Percentiles rank a stretch among this genome's conserved stretches.
Conservation (phyloP, 2,888 invertebrate species). For the Ctenicera cuprea region DNA sequence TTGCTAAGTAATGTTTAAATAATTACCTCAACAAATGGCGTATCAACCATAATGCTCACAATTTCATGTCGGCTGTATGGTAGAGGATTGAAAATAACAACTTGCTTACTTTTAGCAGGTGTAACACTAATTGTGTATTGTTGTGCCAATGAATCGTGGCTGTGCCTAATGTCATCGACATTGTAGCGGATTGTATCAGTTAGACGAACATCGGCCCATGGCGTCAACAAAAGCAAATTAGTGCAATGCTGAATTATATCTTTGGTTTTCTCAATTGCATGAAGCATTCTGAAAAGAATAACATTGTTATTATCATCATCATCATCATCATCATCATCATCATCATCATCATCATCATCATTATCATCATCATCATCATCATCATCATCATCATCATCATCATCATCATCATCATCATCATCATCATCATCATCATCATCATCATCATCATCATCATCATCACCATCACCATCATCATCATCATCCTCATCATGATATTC, state of each 20-base stretch:
- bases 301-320: too few species aligned
- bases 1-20: too few species aligned
- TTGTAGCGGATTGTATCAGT: conserved; percentile 76
- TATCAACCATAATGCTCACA: conserved; percentile 85
- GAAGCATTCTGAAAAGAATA: conserved; percentile 77
- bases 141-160: conserved; percentile 78
- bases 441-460: too few species aligned
- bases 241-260: conserved; percentile 84
- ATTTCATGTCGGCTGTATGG: conserved; percentile 84
- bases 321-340: too few species aligned
- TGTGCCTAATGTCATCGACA: conserved; percentile 79
- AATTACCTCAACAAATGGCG: conserved; percentile 83
- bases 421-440: too few species aligned
- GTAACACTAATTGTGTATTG: conserved; percentile 78
- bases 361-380: too few species aligned
- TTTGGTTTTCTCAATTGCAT: conserved; percentile 81
- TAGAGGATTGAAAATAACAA: conserved; percentile 90
- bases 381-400: too few species aligned
- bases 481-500: too few species aligned
- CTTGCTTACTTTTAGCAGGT: conserved; percentile 77
- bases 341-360: too few species aligned
- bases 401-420: too few species aligned
- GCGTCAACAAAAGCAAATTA: conserved; percentile 79
- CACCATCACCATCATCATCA: too few species aligned
- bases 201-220: conserved; percentile 73